Evolutionary conservation across 2,888 invertebrate species (phyloP), one percentile per base, ranked within the genome.

Genomic region (Tryphoninae sp.): DNA sequence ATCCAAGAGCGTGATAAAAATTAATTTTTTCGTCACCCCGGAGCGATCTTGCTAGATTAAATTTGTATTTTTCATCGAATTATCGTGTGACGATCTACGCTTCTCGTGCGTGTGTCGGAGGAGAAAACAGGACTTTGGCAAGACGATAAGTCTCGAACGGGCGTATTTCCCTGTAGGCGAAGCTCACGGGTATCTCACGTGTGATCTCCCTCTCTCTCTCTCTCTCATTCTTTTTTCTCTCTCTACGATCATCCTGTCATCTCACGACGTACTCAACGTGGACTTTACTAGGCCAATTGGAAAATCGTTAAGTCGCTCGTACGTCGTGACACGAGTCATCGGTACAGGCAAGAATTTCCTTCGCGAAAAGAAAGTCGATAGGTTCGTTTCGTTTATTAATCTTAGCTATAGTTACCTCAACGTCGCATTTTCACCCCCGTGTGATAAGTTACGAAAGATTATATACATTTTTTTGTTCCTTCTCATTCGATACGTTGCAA

Each of bases 231-330:
- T 6, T 33, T 6, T 33, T 6, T 33, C 33, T 33, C 45, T 69
- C 61, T 77, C 83, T 78, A 65, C 82, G 75, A 84, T 84, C 84
- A 84, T 84, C 82, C 75, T 84, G 82, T 84, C 84, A 84, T 77
- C 78, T 73, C 45, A 13, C 71, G 81, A 80, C 69, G 72, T 67
- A 61, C 72, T 59, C 51, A 33, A 33, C 33, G 81, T 79, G 80
- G 84, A 83, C 84, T 87, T 88, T 87, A 86, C 86, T 85, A 78
- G 83, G 84, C 53, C 85, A 86, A 74, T 67, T 78, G 84, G 78
- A 87, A 87, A 82, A 72, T 82, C 76, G 72, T 84, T 84, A 82
- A 85, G 84, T 83, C 74, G 77, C 61, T 22, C 53, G 51, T 19
- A 59, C 45, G 45, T 62, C 58, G 13, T 23, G 42, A 81, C 82